Base-by-base conservation (phyloP, 1,140 invertebrate species). In the Varroa destructor region DNA sequence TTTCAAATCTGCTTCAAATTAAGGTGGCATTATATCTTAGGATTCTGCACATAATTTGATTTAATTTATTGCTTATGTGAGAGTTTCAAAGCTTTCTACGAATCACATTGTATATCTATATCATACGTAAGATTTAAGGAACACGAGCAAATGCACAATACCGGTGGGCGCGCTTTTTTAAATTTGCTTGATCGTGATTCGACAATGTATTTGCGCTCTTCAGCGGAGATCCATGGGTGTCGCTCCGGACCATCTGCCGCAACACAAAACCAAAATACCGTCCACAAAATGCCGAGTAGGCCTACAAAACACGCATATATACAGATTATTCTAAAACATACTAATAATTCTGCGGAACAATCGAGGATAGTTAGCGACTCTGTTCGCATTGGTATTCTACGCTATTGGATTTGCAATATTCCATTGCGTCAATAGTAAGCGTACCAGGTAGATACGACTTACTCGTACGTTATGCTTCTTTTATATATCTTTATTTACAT, bases 191-290 rank as follows among this genome's bases (percentile, higher is more conserved):
- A 43, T 10, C 46, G 36, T 67, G 46, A 25, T 37, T 67, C 12
- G 10, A 67, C 46, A 37, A 67, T 67, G 36, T 67, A 67, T 14
- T 67, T 40, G 5, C 37, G 12, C 37, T 67, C 61, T 25, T 12
- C 61, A 5, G 5, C 14, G 12, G 61, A 67, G 10, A 67, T 67
- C 61, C 61, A 67, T n/a, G 40, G 61, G 40, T 67, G 61, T 14
- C 40, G 12, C 37, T 67, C 61, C 3, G 61, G 61, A 14, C 61
- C 12, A 67, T 67, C 61, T 5, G 14, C 37, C 5, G 61, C 61
- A 37, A 36, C 12, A 14, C 40, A 12, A 2, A 67, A 8, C 61
- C 61, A 67, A 12, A 67, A 12, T 4, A 67, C 3, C 40, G 40
- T 36, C 40, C 12, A 67, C 14, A 37, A 40, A 37, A 67, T 37